These are phyloP conservation scores for Ricordea florida DNA, from an alignment of 92 coral and sea anemone genomes.

Conservation along the genomic window DNA sequence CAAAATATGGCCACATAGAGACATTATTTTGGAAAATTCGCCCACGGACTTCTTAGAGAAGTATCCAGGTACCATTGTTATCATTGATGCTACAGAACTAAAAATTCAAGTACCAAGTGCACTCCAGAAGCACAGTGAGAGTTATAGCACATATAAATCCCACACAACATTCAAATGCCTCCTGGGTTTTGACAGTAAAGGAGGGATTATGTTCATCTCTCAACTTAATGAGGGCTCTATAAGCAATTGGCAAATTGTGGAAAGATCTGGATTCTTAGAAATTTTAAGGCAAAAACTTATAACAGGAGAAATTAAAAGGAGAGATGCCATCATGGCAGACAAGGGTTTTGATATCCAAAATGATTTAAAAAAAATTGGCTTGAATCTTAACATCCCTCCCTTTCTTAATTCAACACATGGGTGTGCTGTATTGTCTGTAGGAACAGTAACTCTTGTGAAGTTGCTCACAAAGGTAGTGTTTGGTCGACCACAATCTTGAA, in stretches of 20 bases:
- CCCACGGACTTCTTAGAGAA: constrained; percentile 43
- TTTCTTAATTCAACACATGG: too few relatives aligned
- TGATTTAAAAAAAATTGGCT: constrained; percentile 8
- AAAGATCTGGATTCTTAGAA: constrained; percentile 49
- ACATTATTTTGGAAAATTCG: constrained; percentile 33
- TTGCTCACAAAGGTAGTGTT: too few relatives aligned
- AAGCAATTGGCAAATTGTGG: constrained; percentile 34
- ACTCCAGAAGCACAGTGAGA: constrained; percentile 50
- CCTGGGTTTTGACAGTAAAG: constrained; percentile 16
- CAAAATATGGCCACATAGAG: constrained; percentile 56
- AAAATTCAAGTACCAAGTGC: constrained; percentile 57
- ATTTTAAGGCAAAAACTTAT: constrained; percentile 10
- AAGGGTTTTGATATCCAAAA: constrained; percentile 59
- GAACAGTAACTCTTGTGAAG: too few relatives aligned
- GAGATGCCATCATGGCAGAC: constrained; percentile 57
- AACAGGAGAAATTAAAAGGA: constrained; percentile 14
- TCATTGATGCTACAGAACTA: constrained; percentile 61
- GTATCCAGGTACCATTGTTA: constrained; percentile 37
- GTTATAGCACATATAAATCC: constrained; percentile 33
- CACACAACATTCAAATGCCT: constrained; percentile 21
- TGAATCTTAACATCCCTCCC: constrained; percentile 26
- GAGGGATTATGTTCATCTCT: constrained; percentile 6
- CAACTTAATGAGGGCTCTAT: constrained; percentile 48
- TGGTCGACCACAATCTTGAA: too few relatives aligned
- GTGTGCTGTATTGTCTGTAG: too few relatives aligned